Base-by-base conservation (phyloP, 2,888 invertebrate species). In the Limnephilus marmoratus region DNA sequence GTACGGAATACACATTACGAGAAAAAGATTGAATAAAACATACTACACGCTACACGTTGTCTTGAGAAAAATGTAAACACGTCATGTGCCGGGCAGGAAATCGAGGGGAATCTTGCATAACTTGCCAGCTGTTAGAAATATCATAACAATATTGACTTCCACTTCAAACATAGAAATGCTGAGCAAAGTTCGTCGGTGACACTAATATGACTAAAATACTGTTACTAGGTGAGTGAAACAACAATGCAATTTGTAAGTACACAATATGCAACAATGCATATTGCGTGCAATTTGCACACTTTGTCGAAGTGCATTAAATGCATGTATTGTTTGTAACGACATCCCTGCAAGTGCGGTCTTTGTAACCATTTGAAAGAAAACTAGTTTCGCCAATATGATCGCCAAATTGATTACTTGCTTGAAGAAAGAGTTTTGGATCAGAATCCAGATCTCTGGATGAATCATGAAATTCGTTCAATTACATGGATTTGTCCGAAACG, bases 21-120 rank as follows among this genome's bases (percentile, higher is more conserved):
- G 68, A 68, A 68, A 24, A 68, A 53, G 7, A 9, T 7, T 68
- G 68, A 68, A 68, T 68, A 18, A 24, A 68, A 68, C 24, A 68
- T 68, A 24, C 18, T n/a, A 68, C n/a, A 68, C 24, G 9, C 18
- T 53, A 7, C 18, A 53, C 53, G 53, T 15, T 53, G 53, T 53
- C 49, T 49, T 53, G n/a, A 68, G 37, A 41, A 83, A 83, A 83
- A 37, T 37, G 83, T 83, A 37, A 83, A 83, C 83, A 83, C 37
- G 37, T 83, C 31, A 83, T 34, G 31, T 7, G 18, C 24, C 37
- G 5, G 83, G 37, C 37, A 83, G 83, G 83, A 83, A 83, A 83
- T 37, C 9, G 34, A 37, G 68, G 37, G 37, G 18, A 83, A 37
- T 15, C 34, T 83, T 18, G 37, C 41, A 9, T 34, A 34, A 83